Base-by-base conservation (phyloP, 2,113 vertebrate genomes). In the Strix uralensis region DNA sequence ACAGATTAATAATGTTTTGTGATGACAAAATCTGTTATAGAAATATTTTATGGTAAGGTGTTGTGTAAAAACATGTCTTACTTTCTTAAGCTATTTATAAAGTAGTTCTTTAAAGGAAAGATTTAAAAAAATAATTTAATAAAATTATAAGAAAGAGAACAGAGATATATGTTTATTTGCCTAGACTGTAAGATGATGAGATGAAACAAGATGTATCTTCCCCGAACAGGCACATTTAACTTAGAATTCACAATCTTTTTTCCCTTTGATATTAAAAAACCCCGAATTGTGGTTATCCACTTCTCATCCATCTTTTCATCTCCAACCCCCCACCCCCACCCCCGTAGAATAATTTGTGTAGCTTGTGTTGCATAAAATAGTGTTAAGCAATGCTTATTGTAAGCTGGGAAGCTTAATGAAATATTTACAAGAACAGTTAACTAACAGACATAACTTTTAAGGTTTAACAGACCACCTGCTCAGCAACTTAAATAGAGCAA, bases 391-490 rank as follows among this genome's bases (percentile, higher is more conserved):
- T 95, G 54, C 49, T 94, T 96, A 59, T 83, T 84, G n/a, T 73
- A 90, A 69, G 15, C 57, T 16, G 7, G 49, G 75, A 88, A 88
- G 54, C 71, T 57, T 95, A 86, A 92, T 83, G 30, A 93, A 97
- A 95, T 95, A 95, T 97, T 93, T 97, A 90, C 72, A 80, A 0
- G 15, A 93, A 65, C 27, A 49, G 15, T 88, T 95, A 82, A 80
- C 79, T 81, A 95, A 47, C 66, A 91, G 81, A 62, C 59, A 29
- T 67, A 92, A 94, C 77, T 93, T 96, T 82, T 67, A 91, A 87
- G 61, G 71, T 94, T 86, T 86, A 94, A 63, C 71, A 27, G 81
- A 47, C 74, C 81, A 73, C 90, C 79, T 94, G 88, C 92, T 93
- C 84, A 82, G 69, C 58, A 91, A 62, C 78, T 91, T 91, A 94